These are phyloP conservation scores for Hassar affinis DNA, from an alignment of 2,113 vertebrate genomes.

Conservation along the genomic window DNA sequence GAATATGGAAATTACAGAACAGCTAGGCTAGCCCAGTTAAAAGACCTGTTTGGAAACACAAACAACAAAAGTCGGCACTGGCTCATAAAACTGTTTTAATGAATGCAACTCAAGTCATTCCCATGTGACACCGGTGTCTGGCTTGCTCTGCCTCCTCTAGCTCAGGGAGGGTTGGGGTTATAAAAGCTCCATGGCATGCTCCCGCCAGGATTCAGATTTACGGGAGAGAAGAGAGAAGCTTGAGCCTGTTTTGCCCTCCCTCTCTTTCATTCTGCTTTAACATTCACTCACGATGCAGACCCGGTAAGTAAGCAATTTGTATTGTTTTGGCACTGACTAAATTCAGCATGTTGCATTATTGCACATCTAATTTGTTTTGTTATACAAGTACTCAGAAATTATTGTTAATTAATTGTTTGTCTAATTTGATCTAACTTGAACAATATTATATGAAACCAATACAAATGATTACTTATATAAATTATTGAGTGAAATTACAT, in stretches of 20 bases:
- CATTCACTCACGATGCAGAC: conserved; percentile 46
- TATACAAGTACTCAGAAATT: too few relatives aligned
- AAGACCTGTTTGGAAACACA: conserved; percentile 52
- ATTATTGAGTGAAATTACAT: neutral
- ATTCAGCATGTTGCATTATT: neutral
- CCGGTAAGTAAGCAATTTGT: conserved; percentile 47
- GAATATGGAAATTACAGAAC: neutral
- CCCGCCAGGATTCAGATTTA: conserved; percentile 47
- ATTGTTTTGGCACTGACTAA: neutral
- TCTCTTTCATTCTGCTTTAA: conserved; percentile 7
- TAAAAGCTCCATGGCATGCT: conserved; percentile 52
- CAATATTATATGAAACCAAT: neutral
- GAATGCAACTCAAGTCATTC: conserved; percentile 50
- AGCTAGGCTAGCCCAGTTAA: conserved; percentile 20
- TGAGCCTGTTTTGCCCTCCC: conserved; percentile 26
- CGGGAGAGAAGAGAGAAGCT: conserved; percentile 41
- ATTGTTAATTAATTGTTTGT: neutral
- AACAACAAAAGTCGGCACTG: conserved; percentile 46
- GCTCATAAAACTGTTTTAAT: conserved; percentile 59
- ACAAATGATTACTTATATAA: neutral
- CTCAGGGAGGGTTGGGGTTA: conserved; percentile 36
- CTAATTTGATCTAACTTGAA: too few relatives aligned
- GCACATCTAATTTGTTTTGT: neutral
- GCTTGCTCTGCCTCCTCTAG: conserved; percentile 43
- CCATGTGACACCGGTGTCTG: conserved; percentile 46